These are phyloP conservation scores for Hartigia nigra DNA, from an alignment of 2,888 invertebrate species.

Conservation along the genomic window DNA sequence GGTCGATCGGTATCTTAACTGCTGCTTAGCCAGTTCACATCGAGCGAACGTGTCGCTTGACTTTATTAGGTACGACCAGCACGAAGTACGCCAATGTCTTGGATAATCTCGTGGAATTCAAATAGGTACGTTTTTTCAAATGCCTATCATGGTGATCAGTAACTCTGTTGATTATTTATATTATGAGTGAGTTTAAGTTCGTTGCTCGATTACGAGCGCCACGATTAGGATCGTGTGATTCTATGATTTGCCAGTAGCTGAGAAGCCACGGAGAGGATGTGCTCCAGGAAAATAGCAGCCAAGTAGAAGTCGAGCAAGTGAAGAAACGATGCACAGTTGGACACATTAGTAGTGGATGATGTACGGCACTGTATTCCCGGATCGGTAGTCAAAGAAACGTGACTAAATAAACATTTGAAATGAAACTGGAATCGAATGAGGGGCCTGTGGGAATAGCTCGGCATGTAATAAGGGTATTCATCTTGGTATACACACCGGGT, in stretches of 20 bases:
- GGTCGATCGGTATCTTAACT: constrained; percentile 22
- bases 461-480: neutral
- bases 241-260: neutral
- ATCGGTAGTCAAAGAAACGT: neutral
- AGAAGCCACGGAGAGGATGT: neutral
- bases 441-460: neutral
- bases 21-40: neutral
- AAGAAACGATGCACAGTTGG: neutral
- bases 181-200: neutral
- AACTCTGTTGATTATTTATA: neutral
- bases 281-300: neutral
- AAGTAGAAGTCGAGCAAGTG: neutral
- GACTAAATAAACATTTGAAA: neutral
- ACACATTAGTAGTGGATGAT: neutral
- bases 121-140: neutral
- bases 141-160: neutral
- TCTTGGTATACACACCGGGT: neutral
- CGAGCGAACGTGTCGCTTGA: neutral
- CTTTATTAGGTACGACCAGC: neutral
- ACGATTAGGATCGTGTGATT: neutral
- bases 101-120: neutral
- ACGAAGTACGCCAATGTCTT: neutral
- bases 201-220: neutral
- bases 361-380: neutral
- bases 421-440: neutral